These are phyloP conservation scores for Sthenelais limicola DNA, from an alignment of 2,888 invertebrate genomes.

Conservation along the genomic window DNA sequence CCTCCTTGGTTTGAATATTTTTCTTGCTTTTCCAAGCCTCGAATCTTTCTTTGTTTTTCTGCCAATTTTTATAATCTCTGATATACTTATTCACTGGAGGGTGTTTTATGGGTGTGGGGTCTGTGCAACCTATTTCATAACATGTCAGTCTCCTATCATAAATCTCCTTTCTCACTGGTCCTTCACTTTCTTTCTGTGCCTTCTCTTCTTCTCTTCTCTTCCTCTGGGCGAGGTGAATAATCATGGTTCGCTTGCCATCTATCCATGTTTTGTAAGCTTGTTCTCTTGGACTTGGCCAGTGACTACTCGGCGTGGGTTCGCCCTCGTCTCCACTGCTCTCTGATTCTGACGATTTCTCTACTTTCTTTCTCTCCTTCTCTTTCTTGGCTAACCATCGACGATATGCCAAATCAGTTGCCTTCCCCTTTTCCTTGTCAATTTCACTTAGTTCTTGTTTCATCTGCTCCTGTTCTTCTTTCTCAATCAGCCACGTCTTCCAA, in stretches of 20 bases:
- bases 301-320: neutral
- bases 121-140: conserved; percentile 40
- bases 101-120: conserved; percentile 23
- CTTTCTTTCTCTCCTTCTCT: neutral
- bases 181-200: neutral
- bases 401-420: conserved; percentile 19
- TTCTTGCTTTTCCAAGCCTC: conserved; percentile 33
- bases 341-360: neutral
- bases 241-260: conserved; percentile 29
- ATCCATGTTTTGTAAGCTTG: conserved; percentile 39
- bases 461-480: conserved; percentile 38
- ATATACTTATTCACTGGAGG: conserved; percentile 31
- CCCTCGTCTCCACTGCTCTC: conserved; percentile 18
- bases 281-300: conserved; percentile 2
- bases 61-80: conserved; percentile 39
- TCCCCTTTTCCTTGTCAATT: conserved; percentile 12
- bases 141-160: conserved; percentile 1
- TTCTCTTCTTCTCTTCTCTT: conserved; percentile 18
- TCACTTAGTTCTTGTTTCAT: conserved; percentile 4
- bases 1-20: neutral
- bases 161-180: conserved; percentile 1
- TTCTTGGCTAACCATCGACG: conserved; percentile 26
- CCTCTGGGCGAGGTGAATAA: conserved; percentile 11
- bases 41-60: conserved; percentile 26
- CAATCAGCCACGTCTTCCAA: conserved; percentile 46